These are phyloP conservation scores for Tympanoctomys barrerae DNA, from an alignment of 2,797 vertebrate species.

Conservation along the genomic window DNA sequence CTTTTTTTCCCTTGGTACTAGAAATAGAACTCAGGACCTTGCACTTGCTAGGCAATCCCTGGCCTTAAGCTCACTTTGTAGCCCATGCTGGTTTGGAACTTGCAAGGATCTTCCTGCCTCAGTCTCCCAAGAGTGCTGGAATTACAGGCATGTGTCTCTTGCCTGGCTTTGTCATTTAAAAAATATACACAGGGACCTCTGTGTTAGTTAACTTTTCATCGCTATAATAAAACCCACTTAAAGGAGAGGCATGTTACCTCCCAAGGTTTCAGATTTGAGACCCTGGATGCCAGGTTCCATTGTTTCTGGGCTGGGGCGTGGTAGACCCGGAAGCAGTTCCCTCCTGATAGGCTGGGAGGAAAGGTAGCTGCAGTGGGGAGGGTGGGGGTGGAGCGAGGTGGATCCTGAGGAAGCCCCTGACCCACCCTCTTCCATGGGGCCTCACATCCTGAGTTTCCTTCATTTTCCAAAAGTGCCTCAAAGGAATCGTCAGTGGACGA, in stretches of 20 bases:
- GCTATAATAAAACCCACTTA: not conserved
- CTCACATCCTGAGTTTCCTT: not conserved
- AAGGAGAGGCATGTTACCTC: not conserved
- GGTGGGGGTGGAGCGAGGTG: not conserved
- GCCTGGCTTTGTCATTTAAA: not conserved
- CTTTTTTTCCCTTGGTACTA: too few relatives aligned
- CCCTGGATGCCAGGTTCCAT: not conserved
- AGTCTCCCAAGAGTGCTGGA: not conserved
- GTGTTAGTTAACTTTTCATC: not conserved
- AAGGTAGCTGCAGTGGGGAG: not conserved
- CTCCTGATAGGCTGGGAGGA: not conserved
- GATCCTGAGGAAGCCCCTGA: not conserved
- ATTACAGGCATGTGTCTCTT: not conserved
- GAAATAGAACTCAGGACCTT: too few relatives aligned
- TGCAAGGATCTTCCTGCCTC: not conserved
- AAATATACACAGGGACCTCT: not conserved
- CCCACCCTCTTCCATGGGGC: not conserved
- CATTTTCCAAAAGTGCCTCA: not conserved
- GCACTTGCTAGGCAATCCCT: too few relatives aligned
- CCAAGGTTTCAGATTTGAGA: not conserved
- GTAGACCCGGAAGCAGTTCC: not conserved
- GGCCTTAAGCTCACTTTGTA: not conserved
- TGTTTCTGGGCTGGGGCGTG: not conserved
- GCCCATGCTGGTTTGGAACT: not conserved
- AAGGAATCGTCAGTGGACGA: not conserved